Evolutionary conservation across 2,797 vertebrate species (phyloP), one percentile per base, ranked within the genome.

Genomic region (Anomalospiza imberbis): DNA sequence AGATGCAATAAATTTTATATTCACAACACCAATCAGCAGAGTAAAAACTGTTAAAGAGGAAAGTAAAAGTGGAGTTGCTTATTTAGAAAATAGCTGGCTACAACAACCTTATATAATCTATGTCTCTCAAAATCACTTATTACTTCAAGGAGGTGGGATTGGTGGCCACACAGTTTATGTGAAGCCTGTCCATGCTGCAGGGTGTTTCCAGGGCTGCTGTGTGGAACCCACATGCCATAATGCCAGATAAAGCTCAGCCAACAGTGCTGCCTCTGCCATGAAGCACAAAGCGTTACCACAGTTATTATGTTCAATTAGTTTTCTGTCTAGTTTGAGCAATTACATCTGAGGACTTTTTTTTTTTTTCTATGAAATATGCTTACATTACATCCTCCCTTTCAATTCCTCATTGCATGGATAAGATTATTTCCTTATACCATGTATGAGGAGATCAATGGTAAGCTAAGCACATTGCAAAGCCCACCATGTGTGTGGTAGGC

Each of bases 281-380:
- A 91, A 70, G 48, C 63, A 79, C 47, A 78, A 61, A 68, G 21
- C 51, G 47, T 91, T 88, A 87, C 85, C 71, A 76, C 71, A 74
- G 53, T 93, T 91, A 95, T 57, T 90, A 82, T 48, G 77, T 93
- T 93, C 80, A 89, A 93, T 94, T 79, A 95, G 86, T 87, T 95
- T 85, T 82, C 53, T 85, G 84, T 93, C 92, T 93, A 74, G 88
- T 79, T 87, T 92, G 80, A 95, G 53, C 74, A 93, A 92, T 93
- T 92, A 79, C 86, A 81, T 75, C 65, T 48, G 44, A 94, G 47
- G 73, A 68, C 7, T 11, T 61, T 68, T 88, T 67, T 73, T 48
- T 38, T 70, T 34, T 34, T 34, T 34, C 34, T 34, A 72, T 86
- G 44, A 85, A 95, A 89, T 91, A 82, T 19, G 16, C 70, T 90